Base-by-base conservation (phyloP, 2,113 vertebrate genomes). In the Aldabrachelys gigantea region DNA sequence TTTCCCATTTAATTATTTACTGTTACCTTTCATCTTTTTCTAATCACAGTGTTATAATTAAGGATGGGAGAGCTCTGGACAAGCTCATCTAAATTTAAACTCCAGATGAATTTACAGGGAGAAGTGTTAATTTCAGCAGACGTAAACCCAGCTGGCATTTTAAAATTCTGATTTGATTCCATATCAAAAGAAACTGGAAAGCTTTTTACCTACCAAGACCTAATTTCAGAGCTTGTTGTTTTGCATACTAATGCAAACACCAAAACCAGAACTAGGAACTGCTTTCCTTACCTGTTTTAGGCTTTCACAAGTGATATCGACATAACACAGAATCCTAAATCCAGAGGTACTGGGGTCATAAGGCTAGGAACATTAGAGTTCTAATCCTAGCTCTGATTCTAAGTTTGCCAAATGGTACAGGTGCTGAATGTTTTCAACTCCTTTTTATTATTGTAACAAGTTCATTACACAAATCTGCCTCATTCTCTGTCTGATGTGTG, bases 31-130 rank as follows among this genome's bases (percentile, higher is more conserved):
- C 27, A 84, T 87, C 9, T 56, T 94, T 19, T 65, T 76, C 16
- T 92, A 90, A 90, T 93, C 75, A 87, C 22, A 81, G 8, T 65
- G 50, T 84, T 94, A 41, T 80, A 93, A 85, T 82, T 94, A 90
- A 75, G 1, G 0, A 50, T 57, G 10, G 5, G 19, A 16, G 62
- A 89, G 11, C 4, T 95, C 41, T 47, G 72, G 75, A 76, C 9
- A 81, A 92, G 91, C 24, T 79, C 49, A 84, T 90, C 8, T 65
- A 94, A 88, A 53, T 94, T 95, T 96, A 49, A 54, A 50, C 87
- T 31, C 47, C 44, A 80, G 53, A 29, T 29, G 13, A 94, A 21
- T 76, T 88, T 90, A 78, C 7, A 80, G 17, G 25, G 80, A 89
- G 31, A 88, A 89, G 47, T 54, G 92, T 50, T 87, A 89, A 88